Conservation (phyloP, 2,113 vertebrate species). For the Sander lucioperca region DNA sequence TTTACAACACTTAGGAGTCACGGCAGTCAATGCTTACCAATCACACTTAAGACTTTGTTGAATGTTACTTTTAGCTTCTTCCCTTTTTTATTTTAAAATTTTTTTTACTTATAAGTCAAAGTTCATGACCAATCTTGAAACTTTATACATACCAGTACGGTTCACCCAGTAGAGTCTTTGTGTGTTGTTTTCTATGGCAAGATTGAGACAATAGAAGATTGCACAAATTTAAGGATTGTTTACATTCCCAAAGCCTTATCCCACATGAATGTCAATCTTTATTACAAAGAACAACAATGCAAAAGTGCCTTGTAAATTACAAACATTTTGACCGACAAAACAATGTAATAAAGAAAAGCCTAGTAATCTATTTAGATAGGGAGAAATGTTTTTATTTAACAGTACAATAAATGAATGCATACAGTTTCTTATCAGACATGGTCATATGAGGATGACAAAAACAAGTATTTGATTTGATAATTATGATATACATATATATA, state of each 20-base stretch:
- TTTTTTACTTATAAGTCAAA: no score
- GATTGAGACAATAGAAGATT: neutral
- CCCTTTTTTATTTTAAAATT: no score
- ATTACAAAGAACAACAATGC: neutral
- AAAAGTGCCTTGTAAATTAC: slow-evolving; percentile 13
- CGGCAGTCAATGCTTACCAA: no score
- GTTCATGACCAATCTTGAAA: no score
- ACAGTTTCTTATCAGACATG: slow-evolving; percentile 69
- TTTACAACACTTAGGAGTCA: no score
- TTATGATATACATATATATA: slow-evolving; percentile 63
- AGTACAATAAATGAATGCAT: slow-evolving; percentile 86
- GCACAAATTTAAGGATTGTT: neutral
- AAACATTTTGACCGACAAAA: neutral
- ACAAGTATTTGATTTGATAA: slow-evolving; percentile 60
- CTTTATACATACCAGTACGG: no score
- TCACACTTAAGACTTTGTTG: no score
- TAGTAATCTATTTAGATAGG: neutral
- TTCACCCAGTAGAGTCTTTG: no score
- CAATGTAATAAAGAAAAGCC: slow-evolving; percentile 8
- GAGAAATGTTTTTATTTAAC: slow-evolving; percentile 85
- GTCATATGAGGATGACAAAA: slow-evolving; percentile 70
- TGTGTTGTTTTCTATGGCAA: neutral
- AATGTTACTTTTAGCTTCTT: no score
- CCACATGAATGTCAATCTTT: neutral
- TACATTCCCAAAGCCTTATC: neutral